Evolutionary conservation across 1,140 invertebrate species (phyloP), one percentile per base, ranked within the genome.

Genomic region (Drepana arcuata): DNA sequence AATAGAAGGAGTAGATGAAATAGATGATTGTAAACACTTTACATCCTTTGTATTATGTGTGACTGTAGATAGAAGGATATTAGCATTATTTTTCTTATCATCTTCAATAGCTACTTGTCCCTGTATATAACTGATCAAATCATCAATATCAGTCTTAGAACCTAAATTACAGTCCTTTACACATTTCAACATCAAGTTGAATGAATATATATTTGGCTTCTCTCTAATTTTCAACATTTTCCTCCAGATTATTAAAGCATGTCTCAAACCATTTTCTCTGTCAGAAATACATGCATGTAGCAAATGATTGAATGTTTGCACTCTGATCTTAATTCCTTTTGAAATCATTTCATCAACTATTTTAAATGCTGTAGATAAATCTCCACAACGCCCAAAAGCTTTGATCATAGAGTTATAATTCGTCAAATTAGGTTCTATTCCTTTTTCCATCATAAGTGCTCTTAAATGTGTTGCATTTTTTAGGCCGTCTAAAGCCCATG

Each of bases 391-490:
- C 2, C 93, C 93, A 86, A 93, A 98, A 2, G 94, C 93, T 86
- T 95, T 97, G 5, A 97, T 92, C 89, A 97, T 91, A 2, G 91
- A 87, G 87, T 95, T 91, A 51, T 94, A 96, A 65, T 92, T 93
- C 2, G 88, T 88, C 1, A 88, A 59, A 75, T 95, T 96, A 1
- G 92, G 86, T 28, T 86, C 58, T 48, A 90, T 81, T 2, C 86
- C 84, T 55, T 91, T 92, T 42, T 91, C 86, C 27, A 85, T 63
- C 85, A 96, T 91, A 11, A 89, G 77, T 46, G 88, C 70, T 34
- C 89, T 71, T 15, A 96, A 81, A 42, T 87, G 59, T 15, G 70
- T 84, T 0, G 93, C 93, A 60, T 87, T 78, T 28, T 85, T 79
- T 15, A 91, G 66, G 14, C 90, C 90, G 69, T 91, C 87, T 21